Percentiles rank a stretch among this genome's conserved stretches.
phyloP scores from a whole-genome alignment of 1,140 invertebrate species.

The Dendrolimus kikuchii region DNA sequence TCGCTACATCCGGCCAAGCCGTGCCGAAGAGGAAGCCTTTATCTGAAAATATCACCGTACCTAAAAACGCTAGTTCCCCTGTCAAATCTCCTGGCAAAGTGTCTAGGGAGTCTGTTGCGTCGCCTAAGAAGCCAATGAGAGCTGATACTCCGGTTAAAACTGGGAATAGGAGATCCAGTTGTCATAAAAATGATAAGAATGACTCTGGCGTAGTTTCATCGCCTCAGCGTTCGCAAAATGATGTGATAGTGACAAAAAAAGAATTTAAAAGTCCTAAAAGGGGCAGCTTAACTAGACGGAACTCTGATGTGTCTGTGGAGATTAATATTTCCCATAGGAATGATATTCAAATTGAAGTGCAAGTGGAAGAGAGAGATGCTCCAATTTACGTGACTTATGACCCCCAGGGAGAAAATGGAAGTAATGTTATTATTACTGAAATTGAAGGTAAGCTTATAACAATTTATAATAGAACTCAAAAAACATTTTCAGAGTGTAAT shows the following conservation, averaged over 20 bases:
- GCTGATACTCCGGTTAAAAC: slow-evolving; percentile 30
- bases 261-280: slow-evolving; percentile 49
- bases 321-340: slow-evolving; percentile 68
- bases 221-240: slow-evolving; percentile 31
- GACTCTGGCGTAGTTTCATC: slow-evolving; percentile 19
- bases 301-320: slow-evolving; percentile 64
- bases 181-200: slow-evolving; percentile 40
- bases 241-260: slow-evolving; percentile 51
- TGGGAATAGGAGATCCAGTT: slow-evolving; percentile 18
- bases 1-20: slow-evolving; percentile 55
- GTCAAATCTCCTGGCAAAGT: slow-evolving; percentile 40
- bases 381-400: slow-evolving; percentile 52
- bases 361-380: slow-evolving; percentile 64
- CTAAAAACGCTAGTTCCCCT: slow-evolving; percentile 34
- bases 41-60: slow-evolving; percentile 42
- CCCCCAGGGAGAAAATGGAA: slow-evolving; percentile 22
- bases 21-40: slow-evolving; percentile 57
- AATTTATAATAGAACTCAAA: too few relatives aligned
- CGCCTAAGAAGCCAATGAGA: slow-evolving; percentile 37
- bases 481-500: too few relatives aligned
- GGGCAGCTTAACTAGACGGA: slow-evolving; percentile 36
- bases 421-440: slow-evolving; percentile 49
- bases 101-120: slow-evolving; percentile 28
- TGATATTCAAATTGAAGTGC: slow-evolving; percentile 67
- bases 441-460: slow-evolving; percentile 39